Conservation (phyloP, 2,113 vertebrate species). For the Pseudorhombus dupliciocellatus region DNA sequence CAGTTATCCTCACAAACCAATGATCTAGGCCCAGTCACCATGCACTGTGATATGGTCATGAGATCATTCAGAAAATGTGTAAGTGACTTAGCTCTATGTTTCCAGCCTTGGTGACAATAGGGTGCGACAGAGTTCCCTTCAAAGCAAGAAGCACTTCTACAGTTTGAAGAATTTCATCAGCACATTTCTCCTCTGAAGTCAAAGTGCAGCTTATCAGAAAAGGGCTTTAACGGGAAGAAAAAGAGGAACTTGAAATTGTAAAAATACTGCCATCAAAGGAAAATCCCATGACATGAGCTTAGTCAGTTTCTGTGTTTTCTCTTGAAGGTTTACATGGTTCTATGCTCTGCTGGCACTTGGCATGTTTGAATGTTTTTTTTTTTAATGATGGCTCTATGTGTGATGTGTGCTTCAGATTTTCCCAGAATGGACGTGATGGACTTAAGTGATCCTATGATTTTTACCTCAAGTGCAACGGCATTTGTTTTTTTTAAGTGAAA, state of each 20-base stretch:
- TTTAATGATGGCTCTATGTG: no score
- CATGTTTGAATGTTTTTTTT: no score
- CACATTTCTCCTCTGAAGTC: conserved; percentile 22
- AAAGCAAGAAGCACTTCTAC: conserved; percentile 25
- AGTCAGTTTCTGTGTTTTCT: conserved; percentile 2
- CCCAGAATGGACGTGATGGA: no score
- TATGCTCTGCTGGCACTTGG: not conserved
- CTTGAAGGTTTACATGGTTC: not conserved
- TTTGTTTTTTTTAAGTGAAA: no score
- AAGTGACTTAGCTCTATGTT: conserved; percentile 6
- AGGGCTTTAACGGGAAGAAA: not conserved
- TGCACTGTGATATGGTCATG: not conserved
- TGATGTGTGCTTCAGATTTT: no score
- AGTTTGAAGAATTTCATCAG: conserved; percentile 34
- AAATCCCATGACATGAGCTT: not conserved
- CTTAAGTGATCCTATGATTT: no score
- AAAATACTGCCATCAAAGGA: not conserved
- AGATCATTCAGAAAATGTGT: not conserved
- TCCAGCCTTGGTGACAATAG: conserved; percentile 3
- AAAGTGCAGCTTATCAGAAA: conserved; percentile 16
- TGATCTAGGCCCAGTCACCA: not conserved
- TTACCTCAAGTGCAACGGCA: no score
- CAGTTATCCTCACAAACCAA: not conserved
- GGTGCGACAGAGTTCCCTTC: conserved; percentile 28
- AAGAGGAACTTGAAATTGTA: not conserved